Evolutionary conservation across 2,797 vertebrate genomes (phyloP), one percentile per base, ranked within the genome.

Genomic region (Sciurus vulgaris): DNA sequence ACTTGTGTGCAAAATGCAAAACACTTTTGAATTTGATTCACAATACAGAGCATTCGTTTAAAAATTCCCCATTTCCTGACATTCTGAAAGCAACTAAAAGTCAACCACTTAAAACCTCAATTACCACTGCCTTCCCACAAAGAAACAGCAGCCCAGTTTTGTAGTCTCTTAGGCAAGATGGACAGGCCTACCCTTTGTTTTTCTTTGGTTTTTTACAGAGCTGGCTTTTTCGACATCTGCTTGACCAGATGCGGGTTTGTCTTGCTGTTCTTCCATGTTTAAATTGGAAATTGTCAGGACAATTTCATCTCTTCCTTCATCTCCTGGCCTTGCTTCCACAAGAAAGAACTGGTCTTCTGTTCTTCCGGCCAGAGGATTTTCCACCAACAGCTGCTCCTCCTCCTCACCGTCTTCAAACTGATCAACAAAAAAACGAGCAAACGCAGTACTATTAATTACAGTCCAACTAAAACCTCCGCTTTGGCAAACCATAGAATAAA

Each of bases 331-430:
- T 0, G 56, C 63, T 67, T 95, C 89, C 88, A 96, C 3, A 0
- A 96, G 33, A 22, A 95, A 72, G 51, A 93, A 30, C 38, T 20
- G 73, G 69, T 76, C 69, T 35, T 95, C 78, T 1, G 59, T 47
- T 3, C 28, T 5, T 6, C 9, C 28, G 2, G 38, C 7, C 2
- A 30, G 0, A 7, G 2, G 72, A 13, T 13, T 96, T 93, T 96
- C 98, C 22, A 56, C 54, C 44, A 61, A 35, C 17, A 67, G 91
- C 70, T 84, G 98, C 47, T 74, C 85, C 38, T 92, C 95, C 54
- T 81, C 94, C 91, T 81, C 91, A 41, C 47, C 81, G 51, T 86
- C 72, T 70, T 95, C 81, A 49, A 92, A 35, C 96, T 98, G 84
- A 38, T 82, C 54, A 70, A 63, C 0, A 51, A 59, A 22, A 89